These are phyloP conservation scores for Phodopus roborovskii DNA, from an alignment of 2,113 vertebrate genomes.

Conservation along the genomic window DNA sequence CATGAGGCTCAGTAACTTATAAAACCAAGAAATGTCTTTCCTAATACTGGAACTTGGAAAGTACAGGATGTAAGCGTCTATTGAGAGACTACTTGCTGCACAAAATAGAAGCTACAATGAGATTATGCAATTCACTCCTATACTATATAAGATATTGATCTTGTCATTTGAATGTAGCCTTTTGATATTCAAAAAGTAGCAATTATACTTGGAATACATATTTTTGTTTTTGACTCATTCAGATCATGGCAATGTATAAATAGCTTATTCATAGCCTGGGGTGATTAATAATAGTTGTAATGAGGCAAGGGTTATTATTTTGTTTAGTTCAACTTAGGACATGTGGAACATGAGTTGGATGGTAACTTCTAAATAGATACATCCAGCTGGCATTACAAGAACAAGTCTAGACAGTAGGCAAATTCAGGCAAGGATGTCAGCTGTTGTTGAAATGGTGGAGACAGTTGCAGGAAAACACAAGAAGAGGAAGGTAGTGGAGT, in stretches of 20 bases:
- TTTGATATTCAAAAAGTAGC: background rate
- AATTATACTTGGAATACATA: background rate
- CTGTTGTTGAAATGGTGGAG: background rate
- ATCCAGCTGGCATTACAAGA: conserved; percentile 47
- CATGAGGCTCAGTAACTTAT: background rate
- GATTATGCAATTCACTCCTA: background rate
- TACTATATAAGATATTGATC: background rate
- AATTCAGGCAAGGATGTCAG: background rate
- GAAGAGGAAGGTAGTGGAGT: background rate
- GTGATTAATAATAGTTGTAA: background rate
- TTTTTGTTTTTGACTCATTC: background rate
- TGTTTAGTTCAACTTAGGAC: conserved; percentile 20
- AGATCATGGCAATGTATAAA: background rate
- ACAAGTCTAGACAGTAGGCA: conserved; percentile 31
- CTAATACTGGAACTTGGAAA: background rate
- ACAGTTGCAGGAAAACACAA: background rate
- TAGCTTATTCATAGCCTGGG: background rate
- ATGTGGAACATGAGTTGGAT: conserved; percentile 10
- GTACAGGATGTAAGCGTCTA: background rate
- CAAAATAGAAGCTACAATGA: background rate
- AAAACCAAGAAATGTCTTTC: background rate
- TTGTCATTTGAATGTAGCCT: background rate
- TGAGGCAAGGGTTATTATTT: background rate
- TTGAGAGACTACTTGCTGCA: background rate
- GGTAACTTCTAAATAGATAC: conserved; percentile 21